A percentile compares a stretch with the other conserved stretches of the same genome.
phyloP scores from a whole-genome alignment of 2,888 invertebrate species.

The Philereme vetulata region DNA sequence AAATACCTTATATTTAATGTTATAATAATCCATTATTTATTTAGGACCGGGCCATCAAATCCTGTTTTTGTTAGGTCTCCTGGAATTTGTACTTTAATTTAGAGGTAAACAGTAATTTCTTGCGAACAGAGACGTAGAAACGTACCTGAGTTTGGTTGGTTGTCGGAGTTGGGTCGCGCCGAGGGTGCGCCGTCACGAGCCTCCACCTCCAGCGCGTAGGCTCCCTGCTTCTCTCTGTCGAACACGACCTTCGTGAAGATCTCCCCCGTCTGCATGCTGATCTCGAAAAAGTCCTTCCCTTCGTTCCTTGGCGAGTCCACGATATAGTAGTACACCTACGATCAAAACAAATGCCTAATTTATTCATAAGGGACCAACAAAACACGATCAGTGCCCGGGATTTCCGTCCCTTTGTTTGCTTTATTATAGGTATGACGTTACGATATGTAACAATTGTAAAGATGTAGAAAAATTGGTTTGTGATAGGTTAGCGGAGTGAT shows the following conservation, averaged over 20 bases:
- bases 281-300: constrained; percentile 97
- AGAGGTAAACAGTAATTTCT: constrained; percentile 4
- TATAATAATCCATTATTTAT: constrained; percentile 32
- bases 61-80: constrained; percentile 23
- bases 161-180: constrained; percentile 95
- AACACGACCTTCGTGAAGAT: constrained; percentile 97
- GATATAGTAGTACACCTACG: constrained; percentile 95
- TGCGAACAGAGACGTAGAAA: constrained; percentile 25
- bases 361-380: constrained; percentile 51
- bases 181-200: constrained; percentile 98
- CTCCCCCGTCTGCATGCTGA: constrained; percentile 97
- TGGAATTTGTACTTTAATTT: constrained; percentile 19
- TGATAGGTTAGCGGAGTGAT: constrained; percentile 35
- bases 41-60: constrained; percentile 27
- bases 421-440: constrained; percentile 41
- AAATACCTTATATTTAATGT: constrained; percentile 24
- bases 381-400: constrained; percentile 47
- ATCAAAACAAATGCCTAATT: constrained; percentile 48
- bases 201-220: constrained; percentile 98
- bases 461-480: constrained; percentile 36
- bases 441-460: constrained; percentile 38
- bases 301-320: constrained; percentile 96
- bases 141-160: constrained; percentile 97
- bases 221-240: constrained; percentile 98
- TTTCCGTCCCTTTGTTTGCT: constrained; percentile 50